Conservation (phyloP, 2,113 vertebrate genomes). For the Rhodinocichla rosea region DNA sequence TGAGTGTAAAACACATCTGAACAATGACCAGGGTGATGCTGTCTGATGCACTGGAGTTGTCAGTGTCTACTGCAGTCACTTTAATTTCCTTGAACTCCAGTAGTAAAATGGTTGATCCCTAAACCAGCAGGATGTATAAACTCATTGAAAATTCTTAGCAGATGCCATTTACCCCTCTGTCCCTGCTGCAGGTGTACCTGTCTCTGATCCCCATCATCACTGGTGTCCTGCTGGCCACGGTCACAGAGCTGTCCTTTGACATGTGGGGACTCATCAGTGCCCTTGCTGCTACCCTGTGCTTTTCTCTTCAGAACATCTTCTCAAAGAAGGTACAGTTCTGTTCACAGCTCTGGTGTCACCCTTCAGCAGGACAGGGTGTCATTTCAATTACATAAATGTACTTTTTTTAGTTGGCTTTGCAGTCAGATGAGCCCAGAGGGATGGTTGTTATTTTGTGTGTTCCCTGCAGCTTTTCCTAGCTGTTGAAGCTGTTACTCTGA, state of each 20-base stretch:
- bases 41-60: neutral
- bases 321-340: constrained; percentile 88
- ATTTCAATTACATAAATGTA: neutral
- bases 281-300: constrained; percentile 93
- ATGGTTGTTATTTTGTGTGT: neutral
- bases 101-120: neutral
- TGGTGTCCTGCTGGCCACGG: constrained; percentile 92
- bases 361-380: neutral
- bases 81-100: neutral
- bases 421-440: neutral
- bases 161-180: neutral
- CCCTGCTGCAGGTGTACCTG: constrained; percentile 83
- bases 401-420: neutral
- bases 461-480: neutral
- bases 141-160: neutral
- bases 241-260: constrained; percentile 93
- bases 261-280: constrained; percentile 93
- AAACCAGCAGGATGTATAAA: neutral
- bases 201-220: constrained; percentile 97
- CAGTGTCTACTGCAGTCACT: fast-evolving
- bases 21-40: neutral
- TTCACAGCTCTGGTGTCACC: fast-evolving
- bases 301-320: constrained; percentile 98
- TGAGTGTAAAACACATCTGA: fast-evolving
- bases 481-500: neutral